These are phyloP conservation scores for Tinamus major DNA, from an alignment of 2,797 vertebrate species.

Conservation along the genomic window DNA sequence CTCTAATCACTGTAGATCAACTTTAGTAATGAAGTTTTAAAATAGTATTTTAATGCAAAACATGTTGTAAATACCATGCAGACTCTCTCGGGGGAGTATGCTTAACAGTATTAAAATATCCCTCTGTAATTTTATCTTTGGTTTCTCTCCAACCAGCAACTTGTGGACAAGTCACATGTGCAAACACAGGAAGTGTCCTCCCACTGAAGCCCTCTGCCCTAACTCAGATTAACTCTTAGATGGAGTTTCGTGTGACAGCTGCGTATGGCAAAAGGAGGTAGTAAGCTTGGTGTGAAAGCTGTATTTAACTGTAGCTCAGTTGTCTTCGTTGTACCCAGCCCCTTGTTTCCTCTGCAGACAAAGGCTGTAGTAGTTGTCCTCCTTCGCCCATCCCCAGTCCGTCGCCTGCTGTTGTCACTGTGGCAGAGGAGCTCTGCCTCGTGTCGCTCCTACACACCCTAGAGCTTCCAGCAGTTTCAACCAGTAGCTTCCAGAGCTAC, in stretches of 20 bases:
- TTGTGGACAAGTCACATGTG: background rate
- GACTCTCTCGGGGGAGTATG: background rate
- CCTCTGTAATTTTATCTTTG: background rate
- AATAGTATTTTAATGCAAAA: background rate
- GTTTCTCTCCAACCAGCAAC: background rate
- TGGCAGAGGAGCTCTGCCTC: background rate
- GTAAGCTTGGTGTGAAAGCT: background rate
- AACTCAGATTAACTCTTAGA: background rate
- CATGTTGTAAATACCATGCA: background rate
- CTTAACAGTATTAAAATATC: background rate
- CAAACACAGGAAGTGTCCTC: background rate
- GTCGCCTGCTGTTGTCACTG: background rate
- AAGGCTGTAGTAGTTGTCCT: background rate
- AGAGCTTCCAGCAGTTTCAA: background rate
- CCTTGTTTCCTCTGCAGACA: background rate
- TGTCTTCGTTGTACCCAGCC: background rate
- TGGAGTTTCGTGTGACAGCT: background rate
- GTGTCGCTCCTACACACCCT: background rate
- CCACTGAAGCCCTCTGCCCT: too few species aligned
- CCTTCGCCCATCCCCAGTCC: background rate
- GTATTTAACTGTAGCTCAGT: background rate
- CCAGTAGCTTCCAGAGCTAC: background rate
- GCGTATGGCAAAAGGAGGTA: background rate
- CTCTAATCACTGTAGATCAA: background rate
- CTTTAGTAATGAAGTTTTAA: background rate